phyloP scores from a whole-genome alignment of 1,140 invertebrate species.

The Sesamia nonagrioides region DNA sequence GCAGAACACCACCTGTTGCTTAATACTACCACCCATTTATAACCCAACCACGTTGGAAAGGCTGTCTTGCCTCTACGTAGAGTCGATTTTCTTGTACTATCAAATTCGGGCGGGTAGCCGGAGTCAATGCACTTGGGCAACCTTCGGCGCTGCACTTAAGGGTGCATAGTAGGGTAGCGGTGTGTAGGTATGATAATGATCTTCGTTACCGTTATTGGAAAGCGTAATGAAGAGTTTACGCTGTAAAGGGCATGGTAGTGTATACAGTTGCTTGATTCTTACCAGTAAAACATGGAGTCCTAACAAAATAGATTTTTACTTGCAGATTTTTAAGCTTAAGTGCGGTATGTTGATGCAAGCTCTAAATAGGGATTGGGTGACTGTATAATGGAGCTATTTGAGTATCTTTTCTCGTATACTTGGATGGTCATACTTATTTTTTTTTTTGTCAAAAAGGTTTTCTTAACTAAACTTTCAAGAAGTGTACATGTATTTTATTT shows the following conservation, averaged over 20 bases:
- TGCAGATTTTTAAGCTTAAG: conserved; percentile 25
- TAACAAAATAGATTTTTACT: conserved; percentile 40
- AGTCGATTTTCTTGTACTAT: background rate
- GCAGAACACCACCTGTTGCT: conserved; percentile 82
- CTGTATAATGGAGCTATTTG: conserved; percentile 27
- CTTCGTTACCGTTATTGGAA: conserved; percentile 77
- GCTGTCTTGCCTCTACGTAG: conserved; percentile 58
- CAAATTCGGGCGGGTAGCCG: conserved; percentile 70
- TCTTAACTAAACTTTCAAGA: too few species aligned
- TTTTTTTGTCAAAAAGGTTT: background rate
- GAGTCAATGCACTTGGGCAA: conserved; percentile 83
- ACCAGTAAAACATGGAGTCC: conserved; percentile 3
- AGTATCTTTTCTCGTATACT: background rate
- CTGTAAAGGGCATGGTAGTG: conserved; percentile 42
- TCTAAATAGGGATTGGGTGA: conserved; percentile 1
- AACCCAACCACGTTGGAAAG: conserved; percentile 68
- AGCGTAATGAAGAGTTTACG: conserved; percentile 59
- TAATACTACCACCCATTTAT: conserved; percentile 80
- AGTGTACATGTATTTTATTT: background rate
- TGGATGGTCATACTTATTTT: background rate
- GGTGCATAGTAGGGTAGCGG: conserved; percentile 79
- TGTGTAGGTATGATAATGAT: conserved; percentile 77
- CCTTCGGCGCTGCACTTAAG: conserved; percentile 84
- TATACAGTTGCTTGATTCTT: conserved; percentile 26
- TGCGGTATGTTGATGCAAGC: conserved; percentile 21